Base-by-base conservation (phyloP, 2,888 invertebrate species). In the Elegia similella region DNA sequence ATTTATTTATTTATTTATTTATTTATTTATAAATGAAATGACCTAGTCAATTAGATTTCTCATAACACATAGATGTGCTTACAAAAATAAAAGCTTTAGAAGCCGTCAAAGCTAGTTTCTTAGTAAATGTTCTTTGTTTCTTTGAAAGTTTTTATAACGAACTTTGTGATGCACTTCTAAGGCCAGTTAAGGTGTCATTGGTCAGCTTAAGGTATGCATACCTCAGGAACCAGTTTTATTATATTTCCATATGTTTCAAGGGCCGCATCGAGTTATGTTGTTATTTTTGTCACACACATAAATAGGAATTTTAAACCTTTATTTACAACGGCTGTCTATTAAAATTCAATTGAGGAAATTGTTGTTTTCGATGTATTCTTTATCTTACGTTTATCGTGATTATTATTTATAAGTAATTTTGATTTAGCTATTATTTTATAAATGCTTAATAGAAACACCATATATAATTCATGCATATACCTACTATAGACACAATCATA, bases 181-280 rank as follows among this genome's bases (percentile, higher is more conserved):
- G 48, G 8, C 34, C 32, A 15, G 16, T 50, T 32, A 50, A 50
- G 8, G 50, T 38, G 34, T 50, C 34, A 50, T 50, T 50, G 50
- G 34, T 50, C 50, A 16, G 50, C 8, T 34, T 16, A n/a, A 30
- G 16, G 10, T 46, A 46, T 17, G 50, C 16, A 50, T 50, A 50
- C 34, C 50, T 34, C 12, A 6, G 6, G 17, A 50, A 50, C 50
- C 50, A 17, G 50, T 50, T 50, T 34, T 12, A 12, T 16, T 50
- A 10, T 12, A 48, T 50, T 50, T 50, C 50, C 50, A 50, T 50
- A 34, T 6, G 34, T 16, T 38, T 17, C 50, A 16, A 50, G 34
- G 34, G 34, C 50, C 17, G 17, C 15, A 38, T 50, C 16, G 7
- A 32, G 17, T 16, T 38, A 50, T 34, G 50, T 34, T 10, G 34